Base-by-base conservation (phyloP, 2,113 vertebrate species). In the Cettia cetti region DNA sequence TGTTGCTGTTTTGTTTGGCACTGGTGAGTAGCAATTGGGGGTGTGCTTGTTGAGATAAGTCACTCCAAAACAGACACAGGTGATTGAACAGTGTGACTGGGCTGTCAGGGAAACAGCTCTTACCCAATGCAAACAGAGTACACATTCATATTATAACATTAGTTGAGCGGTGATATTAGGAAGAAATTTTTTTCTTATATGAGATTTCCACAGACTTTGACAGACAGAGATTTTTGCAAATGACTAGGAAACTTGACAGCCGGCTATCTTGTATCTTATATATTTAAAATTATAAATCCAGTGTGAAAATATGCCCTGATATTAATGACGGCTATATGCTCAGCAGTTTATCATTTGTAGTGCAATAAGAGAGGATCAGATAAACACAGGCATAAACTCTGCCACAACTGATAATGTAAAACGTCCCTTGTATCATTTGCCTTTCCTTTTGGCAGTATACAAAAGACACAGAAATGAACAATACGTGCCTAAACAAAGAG, bases 401-500 rank as follows among this genome's bases (percentile, higher is more conserved):
- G 96, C 82, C 86, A 96, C 94, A 95, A 95, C 0, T 93, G 97
- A 97, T 97, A 97, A 97, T 94, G 94, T 97, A 97, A 97, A 98
- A 92, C 92, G 94, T 94, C 76, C 70, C 88, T 96, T 95, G 90
- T 94, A 95, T 96, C 72, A 50, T 97, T 97, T 97, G 89, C 96
- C 96, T 98, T 97, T 97, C 96, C 95, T 97, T 96, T 90, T 96
- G 96, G 83, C 93, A 86, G 89, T 88, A 92, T 94, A 98, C 94
- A 97, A 96, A 97, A 97, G 96, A 95, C 97, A 96, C 57, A 95
- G 96, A 98, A 97, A 94, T 82, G 93, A 97, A 97, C 96, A 97
- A 98, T 98, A 97, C 72, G 74, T 97, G 95, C 92, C 96, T 97
- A 97, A 98, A 98, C 97, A 97, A 94, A 96, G 95, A 86, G 79